Evolutionary conservation across 2,888 invertebrate genomes (phyloP), one percentile per base, ranked within the genome.

Genomic region (Lumbricus terrestris): DNA sequence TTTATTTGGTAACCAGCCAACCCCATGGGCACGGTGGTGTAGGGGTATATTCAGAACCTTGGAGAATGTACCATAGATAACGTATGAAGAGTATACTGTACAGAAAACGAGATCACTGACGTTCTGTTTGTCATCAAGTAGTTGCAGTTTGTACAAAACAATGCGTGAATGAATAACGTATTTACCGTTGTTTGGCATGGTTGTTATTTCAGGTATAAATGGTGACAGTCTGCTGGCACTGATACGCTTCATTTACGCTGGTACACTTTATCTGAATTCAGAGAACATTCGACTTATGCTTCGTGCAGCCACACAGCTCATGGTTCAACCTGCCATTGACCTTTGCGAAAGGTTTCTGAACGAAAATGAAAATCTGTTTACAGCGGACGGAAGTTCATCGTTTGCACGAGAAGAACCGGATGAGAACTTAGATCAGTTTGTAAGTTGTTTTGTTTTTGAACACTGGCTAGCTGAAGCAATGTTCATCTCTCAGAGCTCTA

Each of bases 241-340:
- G 54, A 35, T 90, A 47, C 29, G 40, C 33, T 90, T 88, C 88
- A 88, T 90, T 89, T 90, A 90, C 33, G 69, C 90, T 29, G 90
- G 90, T 38, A 23, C 16, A n/a, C 40, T 90, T 34, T 38, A 16
- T 33, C 82, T 90, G n/a, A 90, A 90, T 82, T 82, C 40, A 18
- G 54, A 54, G 38, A 82, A 89, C 29, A 82, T 82, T 69, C 38
- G 29, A 34, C 82, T 34, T 29, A 47, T 90, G 38, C 40, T 88
- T 69, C 40, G 23, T 23, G 37, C 88, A 47, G 90, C 90, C 4
- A 34, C 38, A 33, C 40, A 88, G 33, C 89, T 92, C n/a, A 23
- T 85, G 69, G 40, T 89, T 37, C 34, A 85, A 37, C 20, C 85
- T 35, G 85, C 85, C 20, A 37, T 85, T 85, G 5, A 85, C 34